Evolutionary conservation across 2,888 invertebrate species (phyloP).

Genomic region (Platycheirus rosarum): DNA sequence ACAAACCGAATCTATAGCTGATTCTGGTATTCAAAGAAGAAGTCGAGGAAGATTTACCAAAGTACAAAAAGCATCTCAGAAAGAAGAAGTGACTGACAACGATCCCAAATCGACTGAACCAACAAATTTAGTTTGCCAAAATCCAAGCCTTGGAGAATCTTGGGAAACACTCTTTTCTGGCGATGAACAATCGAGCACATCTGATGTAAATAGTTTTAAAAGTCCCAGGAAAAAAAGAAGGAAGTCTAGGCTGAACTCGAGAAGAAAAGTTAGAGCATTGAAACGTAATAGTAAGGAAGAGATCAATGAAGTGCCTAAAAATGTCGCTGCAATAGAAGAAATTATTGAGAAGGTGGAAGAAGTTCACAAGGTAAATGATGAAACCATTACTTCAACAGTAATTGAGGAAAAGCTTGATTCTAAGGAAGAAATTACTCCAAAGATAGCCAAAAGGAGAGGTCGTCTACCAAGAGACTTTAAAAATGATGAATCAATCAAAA

Average conservation of each 20-base stretch:
- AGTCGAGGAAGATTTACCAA: constrained; percentile 1
- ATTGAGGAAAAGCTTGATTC: too few relatives aligned
- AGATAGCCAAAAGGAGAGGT: too few relatives aligned
- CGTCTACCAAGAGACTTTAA: too few relatives aligned
- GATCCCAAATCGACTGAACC: neutral
- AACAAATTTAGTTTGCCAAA: neutral
- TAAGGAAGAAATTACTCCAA: too few relatives aligned
- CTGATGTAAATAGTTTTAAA: neutral
- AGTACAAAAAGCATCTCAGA: neutral
- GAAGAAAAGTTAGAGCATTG: neutral
- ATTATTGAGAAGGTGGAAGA: neutral
- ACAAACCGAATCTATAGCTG: neutral
- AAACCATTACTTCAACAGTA: too few relatives aligned
- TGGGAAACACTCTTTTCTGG: constrained; percentile 5
- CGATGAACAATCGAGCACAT: neutral
- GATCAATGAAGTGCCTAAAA: neutral
- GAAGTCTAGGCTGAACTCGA: neutral
- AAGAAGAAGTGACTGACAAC: neutral
- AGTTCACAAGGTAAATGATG: too few relatives aligned
- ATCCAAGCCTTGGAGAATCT: neutral
- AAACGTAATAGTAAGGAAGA: too few relatives aligned
- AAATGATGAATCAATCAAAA: too few relatives aligned
- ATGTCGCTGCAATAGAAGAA: neutral
- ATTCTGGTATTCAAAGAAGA: neutral
- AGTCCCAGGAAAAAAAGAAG: neutral